A percentile compares a stretch with the other conserved stretches of the same genome.
phyloP scores from a whole-genome alignment of 2,113 vertebrate species.

The Microcebus jonahi region DNA sequence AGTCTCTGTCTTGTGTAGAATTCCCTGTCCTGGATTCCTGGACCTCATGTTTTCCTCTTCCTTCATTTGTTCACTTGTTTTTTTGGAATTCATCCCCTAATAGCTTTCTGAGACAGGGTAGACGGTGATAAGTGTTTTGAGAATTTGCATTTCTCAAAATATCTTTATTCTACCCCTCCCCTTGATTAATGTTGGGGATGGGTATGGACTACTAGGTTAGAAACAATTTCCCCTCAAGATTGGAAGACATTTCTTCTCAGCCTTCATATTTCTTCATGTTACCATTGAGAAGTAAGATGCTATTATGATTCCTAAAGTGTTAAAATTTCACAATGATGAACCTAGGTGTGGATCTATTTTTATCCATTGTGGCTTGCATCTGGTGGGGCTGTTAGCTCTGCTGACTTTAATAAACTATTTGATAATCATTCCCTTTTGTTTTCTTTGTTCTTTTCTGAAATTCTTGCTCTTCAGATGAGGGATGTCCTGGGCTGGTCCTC shows the following conservation, averaged over 20 bases:
- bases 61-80: background rate
- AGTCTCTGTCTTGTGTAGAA: background rate
- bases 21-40: background rate
- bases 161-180: background rate
- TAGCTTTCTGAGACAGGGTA: slow-evolving; percentile 1
- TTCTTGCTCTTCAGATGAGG: background rate
- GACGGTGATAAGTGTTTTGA: background rate
- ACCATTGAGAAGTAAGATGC: slow-evolving; percentile 4
- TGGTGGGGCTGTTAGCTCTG: background rate
- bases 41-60: background rate
- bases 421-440: background rate
- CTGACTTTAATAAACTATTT: background rate
- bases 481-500: background rate
- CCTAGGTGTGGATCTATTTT: background rate
- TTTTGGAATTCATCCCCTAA: background rate
- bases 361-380: background rate
- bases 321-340: background rate
- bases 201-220: background rate
- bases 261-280: background rate
- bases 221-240: background rate
- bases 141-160: background rate
- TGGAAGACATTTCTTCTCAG: background rate
- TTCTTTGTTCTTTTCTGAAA: background rate
- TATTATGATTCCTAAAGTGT: background rate
- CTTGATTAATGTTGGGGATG: background rate